Evolutionary conservation across 2,888 invertebrate genomes (phyloP).

Genomic region (Drosophila mettleri): DNA sequence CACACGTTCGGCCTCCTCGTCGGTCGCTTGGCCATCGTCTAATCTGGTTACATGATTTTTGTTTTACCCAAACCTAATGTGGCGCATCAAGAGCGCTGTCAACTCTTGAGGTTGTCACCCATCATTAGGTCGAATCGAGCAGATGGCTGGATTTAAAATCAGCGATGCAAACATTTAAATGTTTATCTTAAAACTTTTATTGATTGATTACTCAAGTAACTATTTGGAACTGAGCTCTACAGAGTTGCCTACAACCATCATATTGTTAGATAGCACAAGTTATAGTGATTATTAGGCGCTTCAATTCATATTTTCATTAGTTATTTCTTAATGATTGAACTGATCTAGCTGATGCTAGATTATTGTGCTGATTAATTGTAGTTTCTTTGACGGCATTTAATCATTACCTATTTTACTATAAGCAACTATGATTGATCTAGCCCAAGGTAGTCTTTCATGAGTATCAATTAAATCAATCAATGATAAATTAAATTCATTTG

Average conservation of each 20-base stretch:
- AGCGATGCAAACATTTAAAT: conserved; percentile 33
- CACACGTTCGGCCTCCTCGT: background rate
- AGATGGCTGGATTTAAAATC: conserved; percentile 39
- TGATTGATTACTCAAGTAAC: conserved; percentile 30
- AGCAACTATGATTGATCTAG: too few species aligned
- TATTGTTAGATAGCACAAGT: background rate
- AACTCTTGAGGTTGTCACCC: conserved; percentile 48
- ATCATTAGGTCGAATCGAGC: conserved; percentile 46
- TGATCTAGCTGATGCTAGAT: too few species aligned
- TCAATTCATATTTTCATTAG: too few species aligned
- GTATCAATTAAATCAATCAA: background rate
- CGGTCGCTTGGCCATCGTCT: conserved; percentile 47
- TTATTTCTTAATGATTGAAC: too few species aligned
- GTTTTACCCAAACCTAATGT: conserved; percentile 63
- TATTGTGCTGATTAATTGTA: too few species aligned
- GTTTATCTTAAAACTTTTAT: conserved; percentile 19
- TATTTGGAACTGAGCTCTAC: background rate
- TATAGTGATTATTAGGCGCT: too few species aligned
- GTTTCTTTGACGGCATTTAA: too few species aligned
- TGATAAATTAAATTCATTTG: background rate
- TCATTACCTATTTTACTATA: too few species aligned
- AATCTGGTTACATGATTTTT: conserved; percentile 57
- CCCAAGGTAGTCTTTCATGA: background rate
- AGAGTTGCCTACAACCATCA: background rate
- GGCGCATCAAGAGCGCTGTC: conserved; percentile 52